Conservation (phyloP, 1,140 invertebrate genomes). For the Heliconius melpomene region DNA sequence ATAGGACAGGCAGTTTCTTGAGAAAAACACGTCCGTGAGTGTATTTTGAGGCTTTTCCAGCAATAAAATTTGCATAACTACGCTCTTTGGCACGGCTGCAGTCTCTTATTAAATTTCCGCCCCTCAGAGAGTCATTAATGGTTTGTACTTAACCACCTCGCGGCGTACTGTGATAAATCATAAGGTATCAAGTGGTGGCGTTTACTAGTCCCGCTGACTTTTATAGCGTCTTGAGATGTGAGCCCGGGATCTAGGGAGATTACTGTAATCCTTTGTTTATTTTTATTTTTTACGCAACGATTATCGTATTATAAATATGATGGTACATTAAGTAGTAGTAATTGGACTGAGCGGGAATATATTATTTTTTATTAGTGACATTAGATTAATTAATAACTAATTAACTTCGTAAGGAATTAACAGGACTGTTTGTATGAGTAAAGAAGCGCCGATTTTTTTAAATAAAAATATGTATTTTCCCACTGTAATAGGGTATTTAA, state of each 20-base stretch:
- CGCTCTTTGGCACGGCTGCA: conserved; percentile 69
- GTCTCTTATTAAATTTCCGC: conserved; percentile 78
- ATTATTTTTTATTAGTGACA: too few species aligned
- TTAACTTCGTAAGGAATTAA: too few species aligned
- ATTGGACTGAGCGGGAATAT: too few species aligned
- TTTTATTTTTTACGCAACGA: conserved; percentile 43
- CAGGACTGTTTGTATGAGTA: too few species aligned
- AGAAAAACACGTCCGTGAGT: conserved; percentile 39
- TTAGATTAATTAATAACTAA: too few species aligned
- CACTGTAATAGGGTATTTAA: too few species aligned
- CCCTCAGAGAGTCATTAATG: conserved; percentile 78
- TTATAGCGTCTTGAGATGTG: conserved; percentile 69
- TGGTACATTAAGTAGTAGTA: neutral
- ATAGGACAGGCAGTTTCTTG: conserved; percentile 14
- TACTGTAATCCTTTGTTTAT: conserved; percentile 69
- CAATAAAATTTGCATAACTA: conserved; percentile 81
- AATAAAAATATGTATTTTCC: too few species aligned
- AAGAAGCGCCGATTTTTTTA: too few species aligned
- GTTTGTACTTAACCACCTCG: conserved; percentile 71
- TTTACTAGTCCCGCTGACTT: conserved; percentile 60
- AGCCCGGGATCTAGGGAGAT: conserved; percentile 57
- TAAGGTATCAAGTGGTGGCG: conserved; percentile 64
- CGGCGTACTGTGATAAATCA: conserved; percentile 70
- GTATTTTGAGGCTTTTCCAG: conserved; percentile 67
- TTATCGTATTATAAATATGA: conserved; percentile 10